Evolutionary conservation across 2,113 vertebrate genomes (phyloP).

Genomic region (Arizona elegans): DNA sequence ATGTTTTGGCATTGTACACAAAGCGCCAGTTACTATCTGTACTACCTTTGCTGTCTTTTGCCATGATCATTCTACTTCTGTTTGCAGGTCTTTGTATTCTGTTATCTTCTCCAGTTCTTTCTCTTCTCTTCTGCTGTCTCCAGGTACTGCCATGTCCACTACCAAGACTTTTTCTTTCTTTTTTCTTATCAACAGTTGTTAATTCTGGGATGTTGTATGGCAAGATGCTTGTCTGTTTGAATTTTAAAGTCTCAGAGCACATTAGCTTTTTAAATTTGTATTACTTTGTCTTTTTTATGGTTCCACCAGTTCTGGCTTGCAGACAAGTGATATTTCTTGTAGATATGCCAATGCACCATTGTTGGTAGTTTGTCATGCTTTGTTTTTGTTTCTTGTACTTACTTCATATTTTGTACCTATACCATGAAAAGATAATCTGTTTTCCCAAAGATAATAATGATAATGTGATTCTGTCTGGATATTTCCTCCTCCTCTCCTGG

Average conservation of each 20-base stretch:
- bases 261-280: neutral
- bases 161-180: neutral
- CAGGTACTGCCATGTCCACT: neutral
- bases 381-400: neutral
- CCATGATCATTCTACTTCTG: neutral
- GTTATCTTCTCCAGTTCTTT: neutral
- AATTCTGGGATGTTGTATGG: neutral
- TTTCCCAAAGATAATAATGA: neutral
- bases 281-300: neutral
- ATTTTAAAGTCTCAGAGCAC: neutral
- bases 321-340: neutral
- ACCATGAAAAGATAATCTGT: accelerated
- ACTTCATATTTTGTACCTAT: neutral
- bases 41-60: neutral
- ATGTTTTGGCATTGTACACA: neutral
- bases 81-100: neutral
- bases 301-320: neutral
- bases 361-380: neutral
- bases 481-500: neutral
- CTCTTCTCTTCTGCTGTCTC: neutral
- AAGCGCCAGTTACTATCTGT: neutral
- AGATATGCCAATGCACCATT: neutral
- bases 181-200: neutral
- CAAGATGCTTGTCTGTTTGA: neutral
- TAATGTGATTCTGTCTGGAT: neutral